phyloP scores from a whole-genome alignment of 92 coral and sea anemone genomes.

The Palythoa caribaeorum region DNA sequence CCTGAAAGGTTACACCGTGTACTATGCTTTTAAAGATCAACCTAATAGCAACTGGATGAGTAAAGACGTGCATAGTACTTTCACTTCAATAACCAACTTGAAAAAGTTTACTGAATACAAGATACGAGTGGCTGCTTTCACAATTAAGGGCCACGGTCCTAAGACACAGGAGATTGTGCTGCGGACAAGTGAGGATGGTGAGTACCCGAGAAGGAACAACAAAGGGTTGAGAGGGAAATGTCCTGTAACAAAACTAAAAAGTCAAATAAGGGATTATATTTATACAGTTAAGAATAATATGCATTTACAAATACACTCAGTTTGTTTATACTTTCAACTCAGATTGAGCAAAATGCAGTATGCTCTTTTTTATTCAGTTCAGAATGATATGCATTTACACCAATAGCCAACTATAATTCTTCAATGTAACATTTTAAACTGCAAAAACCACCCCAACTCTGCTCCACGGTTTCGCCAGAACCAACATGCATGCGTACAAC shows the following conservation, averaged over 20 bases:
- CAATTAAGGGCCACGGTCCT: slow-evolving; percentile 38
- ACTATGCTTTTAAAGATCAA: background rate
- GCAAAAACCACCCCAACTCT: too few relatives aligned
- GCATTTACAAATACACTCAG: too few relatives aligned
- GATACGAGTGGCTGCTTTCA: slow-evolving; percentile 42
- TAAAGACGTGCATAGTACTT: slow-evolving; percentile 3
- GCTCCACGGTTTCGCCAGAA: too few relatives aligned
- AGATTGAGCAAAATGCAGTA: too few relatives aligned
- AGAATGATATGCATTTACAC: too few relatives aligned
- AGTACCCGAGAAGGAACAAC: background rate
- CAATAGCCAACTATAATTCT: too few relatives aligned
- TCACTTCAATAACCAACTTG: slow-evolving; percentile 17
- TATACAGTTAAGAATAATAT: too few relatives aligned
- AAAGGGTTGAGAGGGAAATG: background rate
- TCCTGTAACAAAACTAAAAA: background rate
- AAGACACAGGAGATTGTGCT: slow-evolving; percentile 24
- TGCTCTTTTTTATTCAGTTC: too few relatives aligned
- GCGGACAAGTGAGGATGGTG: slow-evolving; percentile 47
- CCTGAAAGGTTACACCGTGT: slow-evolving; percentile 38
- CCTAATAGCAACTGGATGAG: background rate
- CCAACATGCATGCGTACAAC: too few relatives aligned
- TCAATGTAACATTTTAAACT: too few relatives aligned
- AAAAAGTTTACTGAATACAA: slow-evolving; percentile 26
- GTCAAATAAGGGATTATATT: too few relatives aligned
- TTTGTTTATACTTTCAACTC: too few relatives aligned